phyloP scores from a whole-genome alignment of 2,888 invertebrate species.

The Chrysolina haemoptera region DNA sequence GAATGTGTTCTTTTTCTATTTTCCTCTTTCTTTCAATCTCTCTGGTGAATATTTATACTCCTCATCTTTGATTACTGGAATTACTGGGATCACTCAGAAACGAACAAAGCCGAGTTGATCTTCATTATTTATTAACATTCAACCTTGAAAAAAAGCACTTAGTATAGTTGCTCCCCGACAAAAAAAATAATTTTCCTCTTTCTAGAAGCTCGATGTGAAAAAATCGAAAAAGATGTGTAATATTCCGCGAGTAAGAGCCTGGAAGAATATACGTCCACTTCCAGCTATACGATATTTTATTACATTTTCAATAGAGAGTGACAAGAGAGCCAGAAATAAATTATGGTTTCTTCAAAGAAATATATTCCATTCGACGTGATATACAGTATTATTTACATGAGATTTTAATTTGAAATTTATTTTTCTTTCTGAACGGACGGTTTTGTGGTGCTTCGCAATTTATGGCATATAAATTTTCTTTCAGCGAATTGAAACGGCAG shows the following conservation, averaged over 20 bases:
- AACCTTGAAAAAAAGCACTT: no score
- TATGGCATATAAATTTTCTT: conserved; percentile 41
- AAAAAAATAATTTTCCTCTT: no score
- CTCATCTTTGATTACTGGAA: no score
- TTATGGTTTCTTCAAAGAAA: conserved; percentile 44
- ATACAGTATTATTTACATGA: conserved; percentile 48
- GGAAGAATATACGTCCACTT: background rate
- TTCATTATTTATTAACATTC: no score
- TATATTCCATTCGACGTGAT: conserved; percentile 43
- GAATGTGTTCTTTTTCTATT: no score
- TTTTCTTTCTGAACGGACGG: conserved; percentile 36
- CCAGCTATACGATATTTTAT: conserved; percentile 35
- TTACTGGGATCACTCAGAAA: no score
- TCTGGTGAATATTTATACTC: no score
- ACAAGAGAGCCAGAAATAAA: conserved; percentile 41
- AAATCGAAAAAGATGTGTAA: background rate
- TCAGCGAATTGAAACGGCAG: conserved; percentile 35
- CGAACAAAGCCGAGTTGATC: no score
- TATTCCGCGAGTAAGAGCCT: background rate
- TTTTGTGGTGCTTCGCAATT: conserved; percentile 42
- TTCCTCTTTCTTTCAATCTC: no score
- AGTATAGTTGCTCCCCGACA: no score
- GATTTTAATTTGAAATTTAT: conserved; percentile 46
- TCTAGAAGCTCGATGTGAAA: background rate
- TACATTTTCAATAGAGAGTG: conserved; percentile 35